A percentile compares a stretch with the other conserved stretches of the same genome.
Evolutionary conservation across 2,113 vertebrate genomes (phyloP).

Genomic region (Poeciliopsis prolifica): DNA sequence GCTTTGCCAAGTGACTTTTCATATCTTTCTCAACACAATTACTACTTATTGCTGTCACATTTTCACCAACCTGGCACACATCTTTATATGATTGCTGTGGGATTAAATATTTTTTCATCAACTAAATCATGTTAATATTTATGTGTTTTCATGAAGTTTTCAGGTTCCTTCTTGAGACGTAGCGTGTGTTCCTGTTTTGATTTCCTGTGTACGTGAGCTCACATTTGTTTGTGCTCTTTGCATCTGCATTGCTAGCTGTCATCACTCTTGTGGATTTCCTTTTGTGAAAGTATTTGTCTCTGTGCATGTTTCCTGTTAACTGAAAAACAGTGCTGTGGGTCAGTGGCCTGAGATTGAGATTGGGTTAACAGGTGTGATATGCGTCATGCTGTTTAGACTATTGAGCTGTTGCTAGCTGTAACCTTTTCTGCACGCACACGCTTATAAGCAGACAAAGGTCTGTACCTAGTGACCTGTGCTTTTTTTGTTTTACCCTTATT

Average conservation of each 20-base stretch:
- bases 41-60: not conserved
- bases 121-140: not conserved
- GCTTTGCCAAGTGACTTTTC: not conserved
- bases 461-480: constrained; percentile 13
- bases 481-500: constrained; percentile 25
- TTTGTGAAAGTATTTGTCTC: constrained; percentile 46
- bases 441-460: not conserved
- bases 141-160: constrained; percentile 7
- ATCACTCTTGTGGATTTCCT: constrained; percentile 43
- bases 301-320: constrained; percentile 10
- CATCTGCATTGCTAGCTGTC: constrained; percentile 18
- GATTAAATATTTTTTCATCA: not conserved
- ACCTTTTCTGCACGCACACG: constrained; percentile 22
- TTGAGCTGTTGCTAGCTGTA: constrained; percentile 16
- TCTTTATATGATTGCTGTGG: not conserved
- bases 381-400: not conserved
- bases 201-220: constrained; percentile 36
- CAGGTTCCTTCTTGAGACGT: constrained; percentile 16
- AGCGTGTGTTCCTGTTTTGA: constrained; percentile 15
- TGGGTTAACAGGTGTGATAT: constrained; percentile 19
- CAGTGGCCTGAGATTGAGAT: not conserved
- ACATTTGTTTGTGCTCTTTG: constrained; percentile 13
- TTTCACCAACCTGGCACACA: not conserved
- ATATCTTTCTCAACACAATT: not conserved
- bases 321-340: constrained; percentile 11